These are phyloP conservation scores for Pammene fasciana DNA, from an alignment of 2,888 invertebrate genomes.

Conservation along the genomic window DNA sequence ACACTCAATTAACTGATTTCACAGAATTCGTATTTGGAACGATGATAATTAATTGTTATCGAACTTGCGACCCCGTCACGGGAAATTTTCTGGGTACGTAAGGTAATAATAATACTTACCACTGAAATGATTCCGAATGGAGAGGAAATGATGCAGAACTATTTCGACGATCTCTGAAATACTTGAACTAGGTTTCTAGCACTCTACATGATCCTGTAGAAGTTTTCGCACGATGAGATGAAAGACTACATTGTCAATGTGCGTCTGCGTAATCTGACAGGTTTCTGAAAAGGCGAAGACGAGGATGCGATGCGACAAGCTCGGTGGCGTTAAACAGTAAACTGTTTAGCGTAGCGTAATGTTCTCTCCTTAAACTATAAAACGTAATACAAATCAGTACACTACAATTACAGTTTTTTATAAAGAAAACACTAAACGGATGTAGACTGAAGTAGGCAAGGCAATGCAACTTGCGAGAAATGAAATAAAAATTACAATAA, in stretches of 20 bases:
- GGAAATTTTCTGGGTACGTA: slow-evolving; percentile 8
- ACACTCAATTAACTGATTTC: not conserved
- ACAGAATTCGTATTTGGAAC: not conserved
- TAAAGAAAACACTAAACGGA: slow-evolving; percentile 8
- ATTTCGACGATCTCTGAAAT: slow-evolving; percentile 23
- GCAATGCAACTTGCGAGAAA: slow-evolving; percentile 45
- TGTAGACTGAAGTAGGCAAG: slow-evolving; percentile 20
- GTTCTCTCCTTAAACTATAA: slow-evolving; percentile 10
- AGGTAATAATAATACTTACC: slow-evolving; percentile 41
- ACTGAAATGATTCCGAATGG: slow-evolving; percentile 16
- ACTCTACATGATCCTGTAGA: slow-evolving; percentile 18
- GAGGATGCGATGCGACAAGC: slow-evolving; percentile 41
- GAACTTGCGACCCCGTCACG: not conserved
- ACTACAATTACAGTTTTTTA: slow-evolving; percentile 1
- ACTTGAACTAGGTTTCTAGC: slow-evolving; percentile 1
- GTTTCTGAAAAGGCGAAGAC: slow-evolving; percentile 55
- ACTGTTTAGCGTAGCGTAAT: not conserved
- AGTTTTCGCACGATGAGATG: slow-evolving; percentile 19
- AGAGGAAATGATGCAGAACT: slow-evolving; percentile 17
- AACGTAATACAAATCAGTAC: slow-evolving; percentile 9
- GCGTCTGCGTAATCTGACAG: slow-evolving; percentile 55
- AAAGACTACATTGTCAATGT: slow-evolving; percentile 47
- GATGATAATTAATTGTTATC: not conserved
- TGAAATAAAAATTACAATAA: slow-evolving; percentile 41
- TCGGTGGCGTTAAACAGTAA: slow-evolving; percentile 6